phyloP scores from a whole-genome alignment of 2,113 vertebrate species.

The Cygnus atratus region DNA sequence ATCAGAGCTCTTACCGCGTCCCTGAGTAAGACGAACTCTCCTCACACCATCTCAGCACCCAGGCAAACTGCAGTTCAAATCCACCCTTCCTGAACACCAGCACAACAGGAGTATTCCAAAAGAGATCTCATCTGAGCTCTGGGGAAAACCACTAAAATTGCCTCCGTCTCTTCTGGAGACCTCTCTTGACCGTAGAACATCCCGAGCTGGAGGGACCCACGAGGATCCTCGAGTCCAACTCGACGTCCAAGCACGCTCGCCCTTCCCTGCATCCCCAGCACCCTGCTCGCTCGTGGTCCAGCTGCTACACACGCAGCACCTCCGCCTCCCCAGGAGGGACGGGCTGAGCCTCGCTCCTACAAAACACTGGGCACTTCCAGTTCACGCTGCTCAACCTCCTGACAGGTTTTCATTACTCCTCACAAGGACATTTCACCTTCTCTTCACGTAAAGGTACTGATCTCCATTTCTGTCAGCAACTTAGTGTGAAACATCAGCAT shows the following conservation, averaged over 20 bases:
- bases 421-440: neutral
- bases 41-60: neutral
- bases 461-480: neutral
- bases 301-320: neutral
- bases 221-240: no score
- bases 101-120: rapidly evolving
- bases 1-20: neutral
- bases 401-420: neutral
- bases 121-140: neutral
- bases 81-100: neutral
- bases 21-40: neutral
- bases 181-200: neutral
- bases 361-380: neutral
- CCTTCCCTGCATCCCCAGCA: rapidly evolving
- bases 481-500: neutral
- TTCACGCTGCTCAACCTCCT: neutral
- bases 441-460: neutral
- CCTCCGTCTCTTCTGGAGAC: neutral
- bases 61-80: neutral
- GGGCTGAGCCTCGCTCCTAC: no score
- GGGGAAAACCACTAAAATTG: neutral
- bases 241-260: rapidly evolving
- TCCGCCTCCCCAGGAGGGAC: neutral
- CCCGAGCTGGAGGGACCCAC: no score
- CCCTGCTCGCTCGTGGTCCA: neutral